phyloP scores from a whole-genome alignment of 2,113 vertebrate genomes.

The Aldabrachelys gigantea region DNA sequence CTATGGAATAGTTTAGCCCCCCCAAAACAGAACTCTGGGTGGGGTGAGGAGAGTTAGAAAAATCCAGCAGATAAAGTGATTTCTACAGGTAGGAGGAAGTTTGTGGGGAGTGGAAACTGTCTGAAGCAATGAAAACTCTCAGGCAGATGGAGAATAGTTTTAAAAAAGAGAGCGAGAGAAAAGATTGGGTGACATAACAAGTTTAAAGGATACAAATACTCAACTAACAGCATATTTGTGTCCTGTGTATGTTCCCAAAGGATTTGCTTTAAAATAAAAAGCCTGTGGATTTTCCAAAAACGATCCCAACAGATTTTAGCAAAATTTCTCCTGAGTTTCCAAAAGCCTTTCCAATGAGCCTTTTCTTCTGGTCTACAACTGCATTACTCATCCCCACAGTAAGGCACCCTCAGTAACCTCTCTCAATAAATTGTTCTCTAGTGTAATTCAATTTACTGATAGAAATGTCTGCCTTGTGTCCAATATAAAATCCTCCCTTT shows the following conservation, averaged over 20 bases:
- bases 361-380: slow-evolving; percentile 1
- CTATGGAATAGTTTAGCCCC: background rate
- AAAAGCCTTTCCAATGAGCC: slow-evolving; percentile 16
- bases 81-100: background rate
- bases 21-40: background rate
- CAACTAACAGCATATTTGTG: background rate
- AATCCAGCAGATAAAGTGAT: background rate
- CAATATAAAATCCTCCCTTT: background rate
- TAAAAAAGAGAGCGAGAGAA: background rate
- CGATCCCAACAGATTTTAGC: background rate
- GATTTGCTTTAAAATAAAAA: background rate
- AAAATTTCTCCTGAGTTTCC: slow-evolving; percentile 20
- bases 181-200: background rate
- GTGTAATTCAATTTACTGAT: background rate
- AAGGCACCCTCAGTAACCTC: slow-evolving; percentile 11
- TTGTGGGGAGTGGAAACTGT: background rate
- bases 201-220: background rate
- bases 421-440: slow-evolving; percentile 13
- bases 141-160: background rate
- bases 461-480: background rate
- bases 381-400: background rate
- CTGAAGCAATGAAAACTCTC: background rate
- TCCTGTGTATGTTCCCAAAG: background rate
- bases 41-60: background rate
- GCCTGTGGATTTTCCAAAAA: background rate